A percentile compares a stretch with the other conserved stretches of the same genome.
Evolutionary conservation across 2,797 vertebrate genomes (phyloP).

Genomic region (Natrix natrix): DNA sequence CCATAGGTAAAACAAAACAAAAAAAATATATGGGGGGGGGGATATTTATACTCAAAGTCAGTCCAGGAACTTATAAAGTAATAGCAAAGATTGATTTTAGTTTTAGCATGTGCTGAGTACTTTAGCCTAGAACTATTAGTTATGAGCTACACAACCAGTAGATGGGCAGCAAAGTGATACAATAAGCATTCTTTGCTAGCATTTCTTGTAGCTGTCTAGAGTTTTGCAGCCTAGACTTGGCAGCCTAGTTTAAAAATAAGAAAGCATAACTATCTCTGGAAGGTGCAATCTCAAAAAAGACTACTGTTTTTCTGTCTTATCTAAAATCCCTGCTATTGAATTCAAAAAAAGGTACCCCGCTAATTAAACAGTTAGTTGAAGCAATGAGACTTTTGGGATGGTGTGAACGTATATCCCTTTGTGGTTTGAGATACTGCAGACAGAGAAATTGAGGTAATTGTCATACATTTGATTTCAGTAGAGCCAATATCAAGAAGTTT

Average conservation of each 20-base stretch:
- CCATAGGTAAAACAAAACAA: background rate
- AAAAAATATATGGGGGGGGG: background rate
- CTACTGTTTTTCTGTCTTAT: background rate
- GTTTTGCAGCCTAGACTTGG: background rate
- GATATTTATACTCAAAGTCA: background rate
- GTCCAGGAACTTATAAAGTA: background rate
- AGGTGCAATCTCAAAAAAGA: background rate
- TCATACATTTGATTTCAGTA: background rate
- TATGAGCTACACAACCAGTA: background rate
- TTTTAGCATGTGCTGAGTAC: background rate
- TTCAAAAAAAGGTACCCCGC: background rate
- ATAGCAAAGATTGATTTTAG: background rate
- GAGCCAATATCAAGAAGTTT: background rate
- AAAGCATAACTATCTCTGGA: background rate
- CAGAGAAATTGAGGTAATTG: background rate
- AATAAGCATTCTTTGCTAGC: background rate
- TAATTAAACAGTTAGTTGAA: background rate
- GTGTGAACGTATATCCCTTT: background rate
- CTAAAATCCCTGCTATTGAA: background rate
- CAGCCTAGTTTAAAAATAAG: background rate
- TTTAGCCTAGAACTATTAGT: background rate
- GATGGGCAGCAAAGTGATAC: background rate
- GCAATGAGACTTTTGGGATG: background rate
- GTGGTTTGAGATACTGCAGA: background rate
- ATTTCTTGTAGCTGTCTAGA: background rate